Base-by-base conservation (phyloP, 2,113 vertebrate genomes). In the Petroica traversi region DNA sequence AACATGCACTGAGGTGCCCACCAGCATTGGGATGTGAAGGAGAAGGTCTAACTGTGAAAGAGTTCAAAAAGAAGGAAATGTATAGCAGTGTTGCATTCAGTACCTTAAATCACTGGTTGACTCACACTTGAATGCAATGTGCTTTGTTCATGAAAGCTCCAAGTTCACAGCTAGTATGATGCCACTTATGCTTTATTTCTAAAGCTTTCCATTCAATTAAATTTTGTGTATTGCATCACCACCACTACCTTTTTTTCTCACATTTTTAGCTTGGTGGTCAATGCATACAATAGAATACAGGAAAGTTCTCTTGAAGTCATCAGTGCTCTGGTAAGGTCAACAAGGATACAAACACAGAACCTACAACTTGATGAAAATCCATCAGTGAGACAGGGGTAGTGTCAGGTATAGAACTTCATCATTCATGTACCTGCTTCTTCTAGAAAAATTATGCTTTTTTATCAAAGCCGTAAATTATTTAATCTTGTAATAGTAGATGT, bases 141-240 rank as follows among this genome's bases (percentile, higher is more conserved):
- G 0, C 12, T 72, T 61, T 54, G 36, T 33, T 68, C 8, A 6
- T 19, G 26, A 69, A 61, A 46, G 19, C n/a, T 31, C 7, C 0
- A 10, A 79, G 24, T 64, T 85, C 24, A 74, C 22, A 85, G 24
- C 25, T 28, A 79, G 3, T 19, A 40, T 14, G 28, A 57, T 34
- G 29, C 18, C 19, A 34, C 19, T 58, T 58, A 12, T 0, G 41
- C 33, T 92, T 73, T 72, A 74, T 75, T 93, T 89, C 45, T 48
- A 48, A 54, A 45, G 16, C 15, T 79, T 55, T 49, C 33, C 19
- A n/a, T 46, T 75, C 19, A 51, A 20, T 36, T 63, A 2, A 14
- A 29, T 61, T 82, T 72, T 36, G 16, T 28, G 11, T 48, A 36
- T 40, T 46, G 26, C 18, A 15, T 72, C 25, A 31, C 17, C 18